Conservation (phyloP, 2,797 vertebrate species). For the Staurois parvus region DNA sequence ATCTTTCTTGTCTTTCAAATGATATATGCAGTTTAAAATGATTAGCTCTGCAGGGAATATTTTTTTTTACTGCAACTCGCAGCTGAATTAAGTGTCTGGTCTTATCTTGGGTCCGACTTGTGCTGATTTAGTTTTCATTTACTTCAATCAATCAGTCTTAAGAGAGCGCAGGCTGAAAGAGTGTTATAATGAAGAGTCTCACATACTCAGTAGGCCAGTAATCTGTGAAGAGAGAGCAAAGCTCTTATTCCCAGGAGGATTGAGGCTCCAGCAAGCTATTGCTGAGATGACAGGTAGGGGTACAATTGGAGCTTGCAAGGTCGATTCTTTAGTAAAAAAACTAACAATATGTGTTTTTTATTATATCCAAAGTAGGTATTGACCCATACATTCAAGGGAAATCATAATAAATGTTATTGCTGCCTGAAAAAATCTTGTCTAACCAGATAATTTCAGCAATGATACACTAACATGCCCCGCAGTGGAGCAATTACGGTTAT, state of each 20-base stretch:
- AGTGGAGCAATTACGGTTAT: no score
- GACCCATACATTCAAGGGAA: constrained; percentile 1
- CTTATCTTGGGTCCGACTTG: constrained; percentile 5
- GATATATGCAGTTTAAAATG: background rate
- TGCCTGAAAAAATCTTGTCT: no score
- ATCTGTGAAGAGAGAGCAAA: background rate
- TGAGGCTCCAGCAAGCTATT: background rate
- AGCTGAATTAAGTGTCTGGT: background rate
- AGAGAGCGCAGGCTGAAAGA: background rate
- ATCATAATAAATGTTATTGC: background rate
- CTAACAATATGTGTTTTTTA: background rate
- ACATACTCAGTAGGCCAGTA: background rate
- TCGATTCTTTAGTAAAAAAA: constrained; percentile 12
- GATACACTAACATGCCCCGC: no score
- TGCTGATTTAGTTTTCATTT: background rate
- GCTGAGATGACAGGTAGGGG: background rate
- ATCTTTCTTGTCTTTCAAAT: no score
- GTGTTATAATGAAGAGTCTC: constrained; percentile 34
- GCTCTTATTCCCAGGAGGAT: background rate
- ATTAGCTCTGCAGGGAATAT: background rate
- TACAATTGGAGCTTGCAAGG: background rate
- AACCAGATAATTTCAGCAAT: no score
- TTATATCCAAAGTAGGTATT: background rate
- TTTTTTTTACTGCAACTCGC: background rate
- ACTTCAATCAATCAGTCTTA: constrained; percentile 23